These are phyloP conservation scores for Octonoba sinensis DNA, from an alignment of 2,888 invertebrate species.

Conservation along the genomic window DNA sequence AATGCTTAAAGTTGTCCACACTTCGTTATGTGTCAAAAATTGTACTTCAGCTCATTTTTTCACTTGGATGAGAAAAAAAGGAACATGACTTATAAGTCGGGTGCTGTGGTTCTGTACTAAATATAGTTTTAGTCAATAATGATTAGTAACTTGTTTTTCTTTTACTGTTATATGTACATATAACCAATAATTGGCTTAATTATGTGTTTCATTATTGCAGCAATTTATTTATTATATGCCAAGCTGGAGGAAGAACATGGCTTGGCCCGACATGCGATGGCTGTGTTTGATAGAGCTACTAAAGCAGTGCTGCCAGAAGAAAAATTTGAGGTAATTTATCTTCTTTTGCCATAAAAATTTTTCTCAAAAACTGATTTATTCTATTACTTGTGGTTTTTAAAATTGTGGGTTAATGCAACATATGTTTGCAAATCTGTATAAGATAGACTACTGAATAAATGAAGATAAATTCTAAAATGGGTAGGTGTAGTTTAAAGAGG, in stretches of 20 bases:
- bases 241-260: slow-evolving; percentile 99
- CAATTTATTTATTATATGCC: slow-evolving; percentile 92
- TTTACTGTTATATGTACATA: neutral
- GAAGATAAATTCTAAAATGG: no score
- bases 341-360: slow-evolving; percentile 70
- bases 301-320: slow-evolving; percentile 91
- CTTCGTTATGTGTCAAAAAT: no score
- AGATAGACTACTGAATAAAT: no score
- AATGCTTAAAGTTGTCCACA: no score
- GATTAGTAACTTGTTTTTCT: no score
- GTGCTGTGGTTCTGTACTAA: no score
- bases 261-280: slow-evolving; percentile 96
- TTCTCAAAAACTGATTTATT: neutral
- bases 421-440: neutral
- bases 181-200: no score
- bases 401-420: neutral
- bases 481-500: no score
- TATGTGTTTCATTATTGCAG: slow-evolving; percentile 26
- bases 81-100: no score
- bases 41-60: no score
- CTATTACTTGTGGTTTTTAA: slow-evolving; percentile 6
- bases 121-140: no score
- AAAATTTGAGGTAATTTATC: slow-evolving; percentile 81
- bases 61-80: no score
- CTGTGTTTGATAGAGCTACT: slow-evolving; percentile 97